A percentile compares a stretch with the other conserved stretches of the same genome.
phyloP scores from a whole-genome alignment of 2,797 vertebrate species.

The Rallus crepitans region DNA sequence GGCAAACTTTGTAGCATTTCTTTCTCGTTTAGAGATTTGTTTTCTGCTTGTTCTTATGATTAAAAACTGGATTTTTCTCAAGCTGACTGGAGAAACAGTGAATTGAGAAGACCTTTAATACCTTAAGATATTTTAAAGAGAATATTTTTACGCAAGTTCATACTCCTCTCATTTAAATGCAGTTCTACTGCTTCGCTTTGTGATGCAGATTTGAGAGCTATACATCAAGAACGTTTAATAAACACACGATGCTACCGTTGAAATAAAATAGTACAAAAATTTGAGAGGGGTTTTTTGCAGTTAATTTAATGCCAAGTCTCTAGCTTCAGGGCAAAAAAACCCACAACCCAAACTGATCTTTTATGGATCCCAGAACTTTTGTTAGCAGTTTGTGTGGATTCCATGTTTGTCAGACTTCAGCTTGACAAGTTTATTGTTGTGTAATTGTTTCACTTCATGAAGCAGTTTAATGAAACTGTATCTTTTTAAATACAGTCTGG shows the following conservation, averaged over 20 bases:
- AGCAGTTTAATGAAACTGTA: background rate
- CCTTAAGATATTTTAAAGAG: background rate
- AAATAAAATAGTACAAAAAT: background rate
- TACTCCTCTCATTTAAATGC: background rate
- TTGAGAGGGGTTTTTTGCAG: background rate
- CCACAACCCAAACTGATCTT: background rate
- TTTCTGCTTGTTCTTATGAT: conserved; percentile 35
- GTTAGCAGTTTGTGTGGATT: background rate
- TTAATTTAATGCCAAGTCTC: background rate
- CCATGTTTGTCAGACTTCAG: background rate
- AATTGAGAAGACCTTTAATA: background rate
- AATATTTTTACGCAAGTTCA: background rate
- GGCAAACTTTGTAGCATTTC: background rate
- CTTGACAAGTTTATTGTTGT: background rate
- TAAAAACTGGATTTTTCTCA: background rate
- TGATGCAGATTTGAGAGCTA: background rate
- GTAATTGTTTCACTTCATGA: background rate
- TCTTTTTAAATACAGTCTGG: background rate
- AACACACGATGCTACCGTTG: background rate
- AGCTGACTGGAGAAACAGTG: conserved; percentile 16
- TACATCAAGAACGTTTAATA: background rate
- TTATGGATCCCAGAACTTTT: background rate
- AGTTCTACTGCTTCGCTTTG: background rate
- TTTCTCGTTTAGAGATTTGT: background rate
- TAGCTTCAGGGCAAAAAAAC: background rate